These are phyloP conservation scores for Pungitius pungitius DNA, from an alignment of 2,113 vertebrate genomes.

Conservation along the genomic window DNA sequence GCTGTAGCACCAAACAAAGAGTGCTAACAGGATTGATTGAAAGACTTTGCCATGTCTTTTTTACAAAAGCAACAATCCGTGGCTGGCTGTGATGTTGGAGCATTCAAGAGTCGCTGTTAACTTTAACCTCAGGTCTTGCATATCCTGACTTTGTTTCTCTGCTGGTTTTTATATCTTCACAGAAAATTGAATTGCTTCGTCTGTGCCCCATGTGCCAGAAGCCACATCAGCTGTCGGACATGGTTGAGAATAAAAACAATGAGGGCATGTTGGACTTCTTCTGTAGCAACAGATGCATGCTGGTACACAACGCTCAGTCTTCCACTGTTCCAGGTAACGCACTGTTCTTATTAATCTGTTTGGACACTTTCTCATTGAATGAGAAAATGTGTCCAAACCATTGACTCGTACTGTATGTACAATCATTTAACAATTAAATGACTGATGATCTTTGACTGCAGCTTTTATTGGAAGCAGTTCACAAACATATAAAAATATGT, in stretches of 20 bases:
- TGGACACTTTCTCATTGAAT: no score
- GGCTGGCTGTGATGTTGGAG: neutral
- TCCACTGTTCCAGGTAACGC: conserved; percentile 14
- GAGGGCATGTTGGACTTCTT: conserved; percentile 52
- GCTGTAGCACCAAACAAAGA: no score
- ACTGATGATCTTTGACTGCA: no score
- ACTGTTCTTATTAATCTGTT: neutral
- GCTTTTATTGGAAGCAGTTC: no score
- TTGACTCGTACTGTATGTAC: no score
- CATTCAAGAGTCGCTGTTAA: neutral
- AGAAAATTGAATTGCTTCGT: conserved; percentile 15
- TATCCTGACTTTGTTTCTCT: neutral
- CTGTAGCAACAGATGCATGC: conserved; percentile 64
- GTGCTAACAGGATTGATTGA: no score
- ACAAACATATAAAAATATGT: no score
- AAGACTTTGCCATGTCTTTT: neutral
- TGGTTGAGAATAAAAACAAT: conserved; percentile 31
- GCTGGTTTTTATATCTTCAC: neutral
- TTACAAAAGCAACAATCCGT: neutral
- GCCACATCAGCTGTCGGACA: conserved; percentile 54
- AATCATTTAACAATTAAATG: no score
- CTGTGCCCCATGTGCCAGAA: conserved; percentile 51
- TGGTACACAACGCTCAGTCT: conserved; percentile 31
- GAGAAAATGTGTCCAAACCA: no score
- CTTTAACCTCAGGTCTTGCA: neutral